Evolutionary conservation across 2,797 vertebrate species (phyloP).

Genomic region (Pampus argenteus): DNA sequence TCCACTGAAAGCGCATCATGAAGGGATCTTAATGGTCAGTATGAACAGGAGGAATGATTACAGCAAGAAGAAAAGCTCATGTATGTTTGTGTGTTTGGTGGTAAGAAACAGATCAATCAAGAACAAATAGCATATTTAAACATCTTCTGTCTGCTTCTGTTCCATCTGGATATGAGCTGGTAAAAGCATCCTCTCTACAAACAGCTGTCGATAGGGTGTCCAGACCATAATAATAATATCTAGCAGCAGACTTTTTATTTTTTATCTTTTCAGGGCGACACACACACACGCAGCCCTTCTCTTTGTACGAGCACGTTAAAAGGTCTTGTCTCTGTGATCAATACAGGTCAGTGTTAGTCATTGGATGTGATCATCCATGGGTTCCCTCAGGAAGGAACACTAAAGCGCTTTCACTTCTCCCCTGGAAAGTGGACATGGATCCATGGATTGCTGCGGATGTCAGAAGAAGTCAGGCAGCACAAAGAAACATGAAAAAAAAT

Average conservation of each 20-base stretch:
- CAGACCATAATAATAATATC: slow-evolving; percentile 43
- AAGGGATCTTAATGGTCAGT: no score
- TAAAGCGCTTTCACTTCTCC: slow-evolving; percentile 39
- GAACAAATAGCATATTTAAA: slow-evolving; percentile 32
- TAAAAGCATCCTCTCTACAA: slow-evolving; percentile 35
- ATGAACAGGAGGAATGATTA: no score
- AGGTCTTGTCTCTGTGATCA: slow-evolving; percentile 62
- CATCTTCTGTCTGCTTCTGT: slow-evolving; percentile 20
- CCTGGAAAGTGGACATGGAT: slow-evolving; percentile 51
- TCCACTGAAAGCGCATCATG: no score
- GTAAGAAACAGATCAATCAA: slow-evolving; percentile 28
- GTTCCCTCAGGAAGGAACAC: slow-evolving; percentile 64
- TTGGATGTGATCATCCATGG: slow-evolving; percentile 66
- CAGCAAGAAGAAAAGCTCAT: no score
- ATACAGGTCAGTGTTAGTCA: slow-evolving; percentile 68
- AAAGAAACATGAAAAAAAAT: slow-evolving; percentile 14
- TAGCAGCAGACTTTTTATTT: slow-evolving; percentile 15
- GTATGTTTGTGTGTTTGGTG: slow-evolving; percentile 17
- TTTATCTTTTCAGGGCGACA: neutral
- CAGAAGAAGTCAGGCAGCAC: slow-evolving; percentile 34
- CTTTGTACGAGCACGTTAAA: slow-evolving; percentile 43
- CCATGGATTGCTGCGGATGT: slow-evolving; percentile 43
- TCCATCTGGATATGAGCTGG: slow-evolving; percentile 39
- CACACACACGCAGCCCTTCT: slow-evolving; percentile 19
- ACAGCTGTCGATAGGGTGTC: slow-evolving; percentile 51